phyloP scores from a whole-genome alignment of 2,888 invertebrate species.

The Agonopterix arenella region DNA sequence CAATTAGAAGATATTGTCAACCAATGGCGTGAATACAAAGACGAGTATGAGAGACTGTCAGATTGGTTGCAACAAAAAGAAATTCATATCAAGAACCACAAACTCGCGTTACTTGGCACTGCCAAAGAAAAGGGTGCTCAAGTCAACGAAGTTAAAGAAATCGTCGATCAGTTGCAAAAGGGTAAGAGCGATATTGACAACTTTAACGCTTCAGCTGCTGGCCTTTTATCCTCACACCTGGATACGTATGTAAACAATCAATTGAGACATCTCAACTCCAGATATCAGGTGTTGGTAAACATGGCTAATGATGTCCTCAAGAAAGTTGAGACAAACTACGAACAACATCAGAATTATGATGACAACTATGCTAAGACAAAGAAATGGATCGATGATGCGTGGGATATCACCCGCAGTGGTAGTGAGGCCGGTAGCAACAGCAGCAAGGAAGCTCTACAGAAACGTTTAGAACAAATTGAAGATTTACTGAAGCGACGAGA shows the following conservation, averaged over 20 bases:
- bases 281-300: slow-evolving; percentile 92
- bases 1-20: slow-evolving; percentile 87
- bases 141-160: slow-evolving; percentile 87
- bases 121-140: slow-evolving; percentile 90
- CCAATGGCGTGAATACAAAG: slow-evolving; percentile 94
- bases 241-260: slow-evolving; percentile 93
- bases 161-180: slow-evolving; percentile 83
- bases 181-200: slow-evolving; percentile 90
- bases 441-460: slow-evolving; percentile 89
- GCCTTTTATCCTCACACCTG: slow-evolving; percentile 87
- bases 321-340: slow-evolving; percentile 92
- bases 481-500: slow-evolving; percentile 88
- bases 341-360: slow-evolving; percentile 90
- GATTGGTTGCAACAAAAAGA: slow-evolving; percentile 96
- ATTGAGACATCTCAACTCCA: slow-evolving; percentile 88
- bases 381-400: slow-evolving; percentile 92
- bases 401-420: slow-evolving; percentile 87
- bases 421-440: slow-evolving; percentile 87
- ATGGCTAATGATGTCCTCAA: slow-evolving; percentile 92
- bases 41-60: slow-evolving; percentile 92
- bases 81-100: slow-evolving; percentile 92
- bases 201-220: slow-evolving; percentile 87
- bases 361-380: slow-evolving; percentile 85
- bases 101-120: slow-evolving; percentile 87
- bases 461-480: slow-evolving; percentile 86